A percentile compares a stretch with the other conserved stretches of the same genome.
Conservation (phyloP, 2,888 invertebrate genomes). For the Melangyna quadrimaculata region DNA sequence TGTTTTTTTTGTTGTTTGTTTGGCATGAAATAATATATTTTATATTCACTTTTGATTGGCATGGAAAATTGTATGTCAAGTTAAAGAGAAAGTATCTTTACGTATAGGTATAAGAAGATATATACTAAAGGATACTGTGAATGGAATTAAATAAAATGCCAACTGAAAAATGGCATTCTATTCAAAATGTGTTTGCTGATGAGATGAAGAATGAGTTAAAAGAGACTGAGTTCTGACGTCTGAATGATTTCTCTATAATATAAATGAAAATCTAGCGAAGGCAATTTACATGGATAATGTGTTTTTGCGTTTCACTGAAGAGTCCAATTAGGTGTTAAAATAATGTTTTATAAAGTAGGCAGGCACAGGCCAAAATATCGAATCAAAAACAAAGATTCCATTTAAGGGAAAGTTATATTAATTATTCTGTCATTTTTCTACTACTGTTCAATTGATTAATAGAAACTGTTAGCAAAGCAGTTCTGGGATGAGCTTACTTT, state of each 20-base stretch:
- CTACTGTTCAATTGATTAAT: neutral
- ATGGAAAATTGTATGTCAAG: slow-evolving; percentile 11
- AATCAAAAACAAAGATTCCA: neutral
- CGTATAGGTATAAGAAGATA: too few relatives aligned
- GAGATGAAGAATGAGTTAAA: neutral
- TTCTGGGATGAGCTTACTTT: too few relatives aligned
- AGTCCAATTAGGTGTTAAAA: slow-evolving; percentile 4
- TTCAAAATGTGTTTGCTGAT: slow-evolving; percentile 2
- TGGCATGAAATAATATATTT: slow-evolving; percentile 1
- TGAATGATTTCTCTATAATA: slow-evolving; percentile 16
- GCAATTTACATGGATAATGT: slow-evolving; percentile 36
- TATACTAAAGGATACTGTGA: neutral
- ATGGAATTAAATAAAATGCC: slow-evolving; percentile 26
- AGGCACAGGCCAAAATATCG: neutral
- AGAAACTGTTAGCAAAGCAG: neutral
- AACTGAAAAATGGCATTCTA: slow-evolving; percentile 36
- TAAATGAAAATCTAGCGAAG: neutral
- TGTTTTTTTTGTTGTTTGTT: too few relatives aligned
- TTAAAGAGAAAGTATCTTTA: slow-evolving; percentile 11
- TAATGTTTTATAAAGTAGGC: neutral
- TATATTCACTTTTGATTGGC: slow-evolving; percentile 20
- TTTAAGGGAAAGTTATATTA: neutral
- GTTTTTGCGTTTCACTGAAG: slow-evolving; percentile 19
- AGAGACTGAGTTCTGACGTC: slow-evolving; percentile 13
- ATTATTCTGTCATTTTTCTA: neutral